Conservation (phyloP, 2,888 invertebrate species). For the Caenorhabditis afra region DNA sequence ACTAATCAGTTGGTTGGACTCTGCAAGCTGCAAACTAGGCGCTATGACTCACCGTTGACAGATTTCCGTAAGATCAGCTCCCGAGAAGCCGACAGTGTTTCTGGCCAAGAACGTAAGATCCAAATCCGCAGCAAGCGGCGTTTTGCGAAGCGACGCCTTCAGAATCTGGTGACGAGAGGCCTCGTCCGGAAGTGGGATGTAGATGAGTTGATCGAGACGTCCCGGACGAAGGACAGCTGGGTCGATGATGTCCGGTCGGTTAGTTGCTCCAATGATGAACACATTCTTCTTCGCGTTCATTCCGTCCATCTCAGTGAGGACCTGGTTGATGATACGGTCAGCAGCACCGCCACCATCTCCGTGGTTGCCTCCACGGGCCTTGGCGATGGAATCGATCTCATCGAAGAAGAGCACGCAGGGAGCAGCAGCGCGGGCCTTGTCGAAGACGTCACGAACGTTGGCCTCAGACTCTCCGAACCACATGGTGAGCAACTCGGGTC, state of each 20-base stretch:
- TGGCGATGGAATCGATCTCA: too few species aligned
- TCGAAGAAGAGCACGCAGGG: too few species aligned
- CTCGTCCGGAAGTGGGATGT: conserved; percentile 94
- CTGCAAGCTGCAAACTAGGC: background rate
- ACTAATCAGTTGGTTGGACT: too few species aligned
- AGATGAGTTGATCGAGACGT: conserved; percentile 98
- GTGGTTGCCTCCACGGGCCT: too few species aligned
- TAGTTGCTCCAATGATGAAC: conserved; percentile 92
- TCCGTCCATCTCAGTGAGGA: too few species aligned
- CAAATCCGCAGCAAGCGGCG: conserved; percentile 85
- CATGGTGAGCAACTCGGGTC: too few species aligned
- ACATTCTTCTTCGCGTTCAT: too few species aligned
- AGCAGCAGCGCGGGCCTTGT: too few species aligned
- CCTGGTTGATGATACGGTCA: too few species aligned
- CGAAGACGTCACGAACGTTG: too few species aligned
- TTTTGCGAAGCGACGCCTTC: conserved; percentile 59
- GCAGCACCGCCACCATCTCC: too few species aligned
- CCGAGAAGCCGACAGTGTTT: conserved; percentile 94
- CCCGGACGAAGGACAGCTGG: conserved; percentile 98
- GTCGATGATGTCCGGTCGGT: conserved; percentile 97
- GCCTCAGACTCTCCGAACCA: too few species aligned
- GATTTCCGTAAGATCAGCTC: conserved; percentile 98
- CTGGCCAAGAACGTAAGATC: conserved; percentile 86
- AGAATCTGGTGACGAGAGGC: conserved; percentile 90
- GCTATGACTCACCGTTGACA: conserved; percentile 87